phyloP scores from a whole-genome alignment of 2,888 invertebrate species.

The Drosophila rubida region DNA sequence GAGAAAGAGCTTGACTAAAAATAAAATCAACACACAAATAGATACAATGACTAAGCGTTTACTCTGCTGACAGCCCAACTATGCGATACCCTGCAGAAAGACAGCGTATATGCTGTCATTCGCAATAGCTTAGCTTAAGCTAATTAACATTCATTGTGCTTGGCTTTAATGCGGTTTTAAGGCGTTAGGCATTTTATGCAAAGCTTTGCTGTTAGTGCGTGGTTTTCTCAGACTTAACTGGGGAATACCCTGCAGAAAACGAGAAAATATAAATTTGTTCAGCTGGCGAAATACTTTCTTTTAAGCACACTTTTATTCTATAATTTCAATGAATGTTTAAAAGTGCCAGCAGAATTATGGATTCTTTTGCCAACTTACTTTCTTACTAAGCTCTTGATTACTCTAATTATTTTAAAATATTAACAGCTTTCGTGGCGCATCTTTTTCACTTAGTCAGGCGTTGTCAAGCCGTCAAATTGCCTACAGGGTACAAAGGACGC shows the following conservation, averaged over 20 bases:
- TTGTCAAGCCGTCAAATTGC: background rate
- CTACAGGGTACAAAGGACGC: conserved; percentile 33
- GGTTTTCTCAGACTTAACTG: background rate
- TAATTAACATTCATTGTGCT: conserved; percentile 1
- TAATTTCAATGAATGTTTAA: too few relatives aligned
- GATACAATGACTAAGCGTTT: conserved; percentile 34
- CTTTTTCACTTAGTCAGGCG: background rate
- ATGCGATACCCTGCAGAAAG: conserved; percentile 11
- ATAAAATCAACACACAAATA: conserved; percentile 55
- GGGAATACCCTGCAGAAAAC: background rate
- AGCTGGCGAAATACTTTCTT: too few relatives aligned
- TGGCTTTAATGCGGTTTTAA: conserved; percentile 2
- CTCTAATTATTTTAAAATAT: background rate
- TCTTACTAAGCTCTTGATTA: too few relatives aligned
- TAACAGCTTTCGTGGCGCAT: too few relatives aligned
- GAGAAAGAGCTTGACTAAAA: conserved; percentile 44
- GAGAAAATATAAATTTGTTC: background rate
- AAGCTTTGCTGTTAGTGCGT: background rate
- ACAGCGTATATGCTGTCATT: background rate
- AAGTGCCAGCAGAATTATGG: too few relatives aligned
- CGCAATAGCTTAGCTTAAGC: background rate
- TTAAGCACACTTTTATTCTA: too few relatives aligned
- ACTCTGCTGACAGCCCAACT: background rate
- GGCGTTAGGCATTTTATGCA: background rate
- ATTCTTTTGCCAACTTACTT: too few relatives aligned